Evolutionary conservation across 2,113 vertebrate genomes (phyloP), one percentile per base, ranked within the genome.

Genomic region (Petrocephalus microphthalmus): DNA sequence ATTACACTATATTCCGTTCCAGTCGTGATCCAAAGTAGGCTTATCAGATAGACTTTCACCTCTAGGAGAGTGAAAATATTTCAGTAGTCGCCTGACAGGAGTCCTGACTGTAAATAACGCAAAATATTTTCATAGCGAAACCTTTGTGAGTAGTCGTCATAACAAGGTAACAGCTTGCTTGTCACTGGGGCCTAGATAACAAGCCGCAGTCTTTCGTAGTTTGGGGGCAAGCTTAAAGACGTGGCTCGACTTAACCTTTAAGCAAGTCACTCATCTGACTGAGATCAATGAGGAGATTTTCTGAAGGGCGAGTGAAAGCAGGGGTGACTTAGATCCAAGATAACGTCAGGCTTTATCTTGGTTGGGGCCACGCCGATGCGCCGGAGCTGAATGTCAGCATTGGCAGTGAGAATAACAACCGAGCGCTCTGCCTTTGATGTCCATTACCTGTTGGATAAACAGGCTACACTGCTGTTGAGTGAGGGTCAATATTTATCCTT

Each of bases 161-260:
- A 85, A 88, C 90, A 64, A 49, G 87, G 91, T 74, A 91, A 91
- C 91, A 89, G 91, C 93, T 89, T 45, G 92, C 91, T 90, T 92
- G 92, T 89, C 93, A 95, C 93, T 90, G 91, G 90, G 89, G 89
- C 37, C 89, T 90, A 92, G 94, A 94, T 93, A 94, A 94, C 94
- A 81, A 47, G 87, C 88, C 87, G 87, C 89, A 91, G 92, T 88
- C 49, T 90, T 89, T 90, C 92, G 88, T 57, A 33, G 74, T 52
- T 82, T 33, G 20, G 51, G 8, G 52, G 78, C 51, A 42, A 88
- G 93, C 92, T 93, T 57, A 64, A 85, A 91, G 89, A 92, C 90
- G 91, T 95, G 94, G 95, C 94, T 95, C 93, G 94, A 93, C 94
- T 94, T 93, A 94, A 93, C 95, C 94, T 96, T 96, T 96, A 94